Evolutionary conservation across 2,888 invertebrate genomes (phyloP), one percentile per base, ranked within the genome.

Genomic region (Pristionchus exspectatus): DNA sequence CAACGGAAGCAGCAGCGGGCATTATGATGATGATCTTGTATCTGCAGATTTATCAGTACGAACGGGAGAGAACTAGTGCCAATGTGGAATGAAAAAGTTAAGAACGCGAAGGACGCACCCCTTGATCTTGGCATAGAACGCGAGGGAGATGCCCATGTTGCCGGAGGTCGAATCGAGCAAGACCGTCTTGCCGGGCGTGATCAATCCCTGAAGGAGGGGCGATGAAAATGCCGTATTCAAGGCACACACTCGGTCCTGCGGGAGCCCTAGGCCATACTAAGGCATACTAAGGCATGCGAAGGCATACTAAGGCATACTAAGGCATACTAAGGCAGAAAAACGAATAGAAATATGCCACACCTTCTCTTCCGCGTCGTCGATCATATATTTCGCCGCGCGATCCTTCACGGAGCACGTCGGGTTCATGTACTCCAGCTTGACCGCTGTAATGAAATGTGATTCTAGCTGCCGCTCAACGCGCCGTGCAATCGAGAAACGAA

Each of bases 141-240:
- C 94, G 59, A 95, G 90, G 9, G 93, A 95, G 69, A 95, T 94
- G 69, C 95, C 95, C 92, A 93, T 94, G 90, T 95, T 95, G 44
- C 94, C 94, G 54, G 92, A 92, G 2, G 94, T 94, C 18, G 93
- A 92, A 84, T 94, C 94, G 89, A 94, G 92, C 44, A 94, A 90
- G 21, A 93, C 92, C 2, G 92, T 92, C 81, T 93, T 92, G 81
- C 93, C 94, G 18, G 93, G 93, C 27, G 91, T 91, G 90, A 94
- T 93, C 59, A 91, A 38, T 44, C 84, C 88, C 69, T 56, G 56
- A 59, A 74, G 24, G 21, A 16, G 56, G 18, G n/a, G 44, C 9
- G 18, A 30, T 69, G 12, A n/a, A 5, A 18, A 5, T 63, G n/a
- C n/a, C n/a, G n/a, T n/a, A n/a, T n/a, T n/a, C n/a, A n/a, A n/a